A percentile compares a stretch with the other conserved stretches of the same genome.
phyloP scores from a whole-genome alignment of 53 echinoderm and acorn worm species.

The Holothuria leucospilota region DNA sequence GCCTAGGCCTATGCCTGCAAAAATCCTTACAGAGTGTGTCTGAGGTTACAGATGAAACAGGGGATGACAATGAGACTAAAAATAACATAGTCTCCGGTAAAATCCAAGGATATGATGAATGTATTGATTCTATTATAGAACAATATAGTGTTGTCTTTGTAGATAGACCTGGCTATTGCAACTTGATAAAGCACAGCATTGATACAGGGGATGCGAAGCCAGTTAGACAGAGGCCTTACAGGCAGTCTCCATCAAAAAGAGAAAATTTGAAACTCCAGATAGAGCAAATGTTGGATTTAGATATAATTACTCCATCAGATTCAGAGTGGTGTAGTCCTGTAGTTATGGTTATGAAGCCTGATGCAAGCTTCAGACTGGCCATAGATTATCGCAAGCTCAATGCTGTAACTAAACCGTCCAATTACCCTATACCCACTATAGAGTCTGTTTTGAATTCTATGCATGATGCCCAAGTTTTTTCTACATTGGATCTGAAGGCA shows the following conservation, averaged over 20 bases:
- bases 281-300: background rate
- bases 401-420: background rate
- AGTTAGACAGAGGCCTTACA: conserved; percentile 16
- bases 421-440: background rate
- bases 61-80: background rate
- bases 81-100: too few species aligned
- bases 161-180: background rate
- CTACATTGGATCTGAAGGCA: too few species aligned
- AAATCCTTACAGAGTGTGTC: background rate
- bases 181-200: conserved; percentile 6
- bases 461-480: too few species aligned
- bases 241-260: conserved; percentile 6
- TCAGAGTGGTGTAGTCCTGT: conserved; percentile 14
- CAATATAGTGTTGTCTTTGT: background rate
- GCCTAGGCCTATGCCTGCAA: too few species aligned
- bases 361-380: background rate
- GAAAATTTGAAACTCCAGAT: conserved; percentile 26
- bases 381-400: background rate
- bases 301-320: conserved; percentile 24
- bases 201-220: too few species aligned
- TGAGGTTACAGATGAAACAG: background rate
- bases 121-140: too few species aligned
- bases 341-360: conserved; percentile 2
- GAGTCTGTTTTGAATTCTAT: too few species aligned
- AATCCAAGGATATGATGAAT: background rate